Base-by-base conservation (phyloP, 2,797 vertebrate species). In the Sternotherus odoratus region DNA sequence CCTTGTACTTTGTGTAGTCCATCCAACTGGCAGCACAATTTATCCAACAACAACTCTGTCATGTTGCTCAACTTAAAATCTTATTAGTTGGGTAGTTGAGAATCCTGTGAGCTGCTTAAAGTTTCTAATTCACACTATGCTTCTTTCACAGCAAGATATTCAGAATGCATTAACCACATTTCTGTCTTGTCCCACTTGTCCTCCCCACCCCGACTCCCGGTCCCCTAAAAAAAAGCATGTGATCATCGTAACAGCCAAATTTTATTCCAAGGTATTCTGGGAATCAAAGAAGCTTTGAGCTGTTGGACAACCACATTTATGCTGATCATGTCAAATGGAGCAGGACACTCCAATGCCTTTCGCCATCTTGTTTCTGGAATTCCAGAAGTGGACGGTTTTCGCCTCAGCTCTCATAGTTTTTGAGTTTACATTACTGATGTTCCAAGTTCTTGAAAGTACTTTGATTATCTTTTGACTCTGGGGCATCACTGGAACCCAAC, bases 401-500 rank as follows among this genome's bases (percentile, higher is more conserved):
- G 13, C 53, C 57, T 63, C 30, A 30, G 28, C 30, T 12, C 57
- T 33, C 28, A n/a, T n/a, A 33, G 15, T 63, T 63, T 53, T 11
- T 69, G 63, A 69, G 54, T 43, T 80, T 90, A 80, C 36, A 54
- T 50, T 23, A 57, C 36, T 49, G 46, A 36, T 77, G 36, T 69
- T 15, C 17, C 72, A 75, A 60, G 33, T 60, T 30, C 46, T 81
- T 57, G 16, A n/a, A 39, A 21, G n/a, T 69, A n/a, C 63, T n/a
- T 60, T 28, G 26, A 79, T 8, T 12, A 60, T 60, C 57, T 60
- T 56, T 56, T 56, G 56, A 57, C 87, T 88, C 1, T 0, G 83
- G 91, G 91, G 85, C 80, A 63, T 36, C 86, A 69, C 74, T 86
- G 63, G 48, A 83, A 88, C 87, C 1, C 0, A 86, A 92, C 2